Conservation (phyloP, 2,888 invertebrate genomes). For the Sicus ferrugineus region DNA sequence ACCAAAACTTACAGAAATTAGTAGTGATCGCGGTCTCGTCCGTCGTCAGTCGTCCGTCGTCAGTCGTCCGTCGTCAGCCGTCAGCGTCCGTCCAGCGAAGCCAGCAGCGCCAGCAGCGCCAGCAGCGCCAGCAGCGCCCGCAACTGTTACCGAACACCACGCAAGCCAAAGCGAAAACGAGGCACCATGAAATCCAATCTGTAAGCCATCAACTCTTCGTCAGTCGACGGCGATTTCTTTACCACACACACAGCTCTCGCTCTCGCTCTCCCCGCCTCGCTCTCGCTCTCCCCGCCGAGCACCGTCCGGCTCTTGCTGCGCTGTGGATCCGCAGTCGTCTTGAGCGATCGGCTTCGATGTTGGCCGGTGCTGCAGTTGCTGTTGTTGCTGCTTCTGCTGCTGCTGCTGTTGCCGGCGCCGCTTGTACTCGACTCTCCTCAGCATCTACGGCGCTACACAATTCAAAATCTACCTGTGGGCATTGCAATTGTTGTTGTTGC, state of each 20-base stretch:
- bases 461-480: neutral
- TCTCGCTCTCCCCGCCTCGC: no score
- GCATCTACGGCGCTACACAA: no score
- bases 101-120: neutral
- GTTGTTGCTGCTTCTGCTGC: neutral
- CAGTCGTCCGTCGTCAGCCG: no score
- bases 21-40: neutral
- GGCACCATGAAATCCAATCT: slow-evolving; percentile 15
- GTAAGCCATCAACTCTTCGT: slow-evolving; percentile 10
- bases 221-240: neutral
- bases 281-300: neutral
- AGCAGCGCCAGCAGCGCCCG: neutral
- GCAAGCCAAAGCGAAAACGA: neutral
- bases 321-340: neutral
- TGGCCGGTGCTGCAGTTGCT: neutral
- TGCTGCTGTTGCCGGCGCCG: no score
- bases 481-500: neutral
- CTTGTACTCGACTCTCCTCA: no score
- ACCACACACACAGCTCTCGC: no score
- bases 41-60: no score
- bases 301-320: neutral
- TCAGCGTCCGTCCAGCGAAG: no score
- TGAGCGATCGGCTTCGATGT: neutral
- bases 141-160: slow-evolving; percentile 10
- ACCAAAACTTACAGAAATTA: slow-evolving; percentile 29